Conservation (phyloP, 2,113 vertebrate species). For the Ammodytes marinus region DNA sequence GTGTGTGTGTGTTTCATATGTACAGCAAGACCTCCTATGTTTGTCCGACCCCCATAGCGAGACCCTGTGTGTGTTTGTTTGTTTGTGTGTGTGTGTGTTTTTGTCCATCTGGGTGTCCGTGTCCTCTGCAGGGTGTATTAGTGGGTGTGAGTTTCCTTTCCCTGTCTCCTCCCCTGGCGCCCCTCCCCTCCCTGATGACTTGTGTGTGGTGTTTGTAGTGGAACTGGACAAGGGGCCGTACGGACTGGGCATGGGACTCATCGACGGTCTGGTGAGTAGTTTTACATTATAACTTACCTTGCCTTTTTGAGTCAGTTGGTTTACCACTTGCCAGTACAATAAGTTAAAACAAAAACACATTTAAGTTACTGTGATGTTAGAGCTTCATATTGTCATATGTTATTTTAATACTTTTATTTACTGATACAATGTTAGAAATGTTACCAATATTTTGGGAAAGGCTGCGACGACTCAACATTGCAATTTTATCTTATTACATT, state of each 20-base stretch:
- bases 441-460: neutral
- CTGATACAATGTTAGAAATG: neutral
- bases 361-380: neutral
- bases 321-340: neutral
- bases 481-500: neutral
- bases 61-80: constrained; percentile 66
- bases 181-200: constrained; percentile 89
- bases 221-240: constrained; percentile 94
- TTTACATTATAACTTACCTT: neutral
- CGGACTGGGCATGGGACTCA: constrained; percentile 96
- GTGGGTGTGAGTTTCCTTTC: constrained; percentile 87
- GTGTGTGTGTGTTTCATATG: constrained; percentile 39
- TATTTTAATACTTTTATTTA: neutral
- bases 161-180: constrained; percentile 85
- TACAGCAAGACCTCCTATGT: constrained; percentile 48
- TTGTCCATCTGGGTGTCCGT: constrained; percentile 71
- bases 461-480: neutral
- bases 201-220: constrained; percentile 93
- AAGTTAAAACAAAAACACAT: neutral
- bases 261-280: constrained; percentile 93
- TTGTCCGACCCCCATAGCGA: constrained; percentile 68
- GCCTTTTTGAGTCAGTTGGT: neutral
- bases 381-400: neutral
- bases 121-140: constrained; percentile 84
- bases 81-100: constrained; percentile 58